Evolutionary conservation across 2,888 invertebrate species (phyloP).

Genomic region (Sphaerophoria rueppellii): DNA sequence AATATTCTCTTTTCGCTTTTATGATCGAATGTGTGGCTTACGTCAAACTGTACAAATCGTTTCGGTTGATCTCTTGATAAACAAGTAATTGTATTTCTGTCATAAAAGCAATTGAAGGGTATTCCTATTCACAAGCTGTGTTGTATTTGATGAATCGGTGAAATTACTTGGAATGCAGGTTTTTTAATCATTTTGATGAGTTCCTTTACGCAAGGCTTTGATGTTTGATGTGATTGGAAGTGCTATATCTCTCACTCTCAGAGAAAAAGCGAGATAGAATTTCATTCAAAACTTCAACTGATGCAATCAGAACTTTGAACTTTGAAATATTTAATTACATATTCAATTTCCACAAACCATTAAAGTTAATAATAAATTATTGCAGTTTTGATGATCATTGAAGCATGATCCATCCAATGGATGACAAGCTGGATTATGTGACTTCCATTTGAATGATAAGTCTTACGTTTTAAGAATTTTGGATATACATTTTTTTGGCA

Average conservation of each 20-base stretch:
- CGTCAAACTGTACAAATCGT: background rate
- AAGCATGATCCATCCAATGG: background rate
- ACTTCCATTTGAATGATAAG: no score
- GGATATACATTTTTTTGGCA: no score
- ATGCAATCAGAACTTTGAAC: conserved; percentile 10
- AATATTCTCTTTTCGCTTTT: background rate
- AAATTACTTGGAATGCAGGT: background rate
- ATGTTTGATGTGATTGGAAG: background rate
- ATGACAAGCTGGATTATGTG: no score
- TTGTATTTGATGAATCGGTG: background rate
- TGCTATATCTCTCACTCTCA: background rate
- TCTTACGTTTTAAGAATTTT: no score
- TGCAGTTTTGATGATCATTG: background rate
- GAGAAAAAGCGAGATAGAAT: background rate
- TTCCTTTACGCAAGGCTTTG: background rate
- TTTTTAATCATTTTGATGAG: background rate
- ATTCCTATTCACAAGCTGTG: background rate
- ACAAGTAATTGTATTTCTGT: background rate
- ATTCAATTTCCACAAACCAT: background rate
- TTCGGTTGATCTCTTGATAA: conserved; percentile 10
- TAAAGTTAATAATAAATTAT: background rate
- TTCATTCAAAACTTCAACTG: background rate
- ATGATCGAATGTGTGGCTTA: conserved; percentile 2
- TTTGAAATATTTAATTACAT: background rate
- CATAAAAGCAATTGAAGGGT: background rate